Conservation (phyloP, 2,113 vertebrate genomes). For the Psittacula cyanocephala region DNA sequence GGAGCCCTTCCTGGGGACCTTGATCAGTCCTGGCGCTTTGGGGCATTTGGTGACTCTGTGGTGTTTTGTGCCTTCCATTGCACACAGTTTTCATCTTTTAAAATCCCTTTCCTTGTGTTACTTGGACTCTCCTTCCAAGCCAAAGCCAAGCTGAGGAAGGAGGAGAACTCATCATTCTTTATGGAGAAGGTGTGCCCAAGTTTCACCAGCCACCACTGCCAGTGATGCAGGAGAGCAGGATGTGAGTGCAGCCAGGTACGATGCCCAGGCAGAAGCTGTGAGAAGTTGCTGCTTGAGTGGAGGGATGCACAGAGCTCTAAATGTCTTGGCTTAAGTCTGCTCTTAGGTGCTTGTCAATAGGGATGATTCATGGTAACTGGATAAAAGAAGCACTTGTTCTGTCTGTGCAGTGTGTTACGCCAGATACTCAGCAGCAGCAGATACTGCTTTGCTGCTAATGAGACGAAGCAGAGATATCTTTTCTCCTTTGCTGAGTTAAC, state of each 20-base stretch:
- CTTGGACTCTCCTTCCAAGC: neutral
- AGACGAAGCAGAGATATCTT: neutral
- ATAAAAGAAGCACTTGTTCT: neutral
- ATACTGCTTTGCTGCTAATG: neutral
- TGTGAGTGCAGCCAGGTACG: rapidly evolving
- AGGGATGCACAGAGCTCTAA: neutral
- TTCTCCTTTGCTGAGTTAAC: neutral
- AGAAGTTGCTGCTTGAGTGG: too few relatives aligned
- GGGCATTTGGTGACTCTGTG: neutral
- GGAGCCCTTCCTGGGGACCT: neutral
- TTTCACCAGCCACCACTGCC: neutral
- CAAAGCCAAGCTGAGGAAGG: neutral
- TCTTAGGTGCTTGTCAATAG: neutral
- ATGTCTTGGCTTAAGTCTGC: neutral
- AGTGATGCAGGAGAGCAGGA: neutral
- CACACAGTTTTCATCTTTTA: rapidly evolving
- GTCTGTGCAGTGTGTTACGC: neutral
- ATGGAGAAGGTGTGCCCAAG: neutral
- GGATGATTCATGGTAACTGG: neutral
- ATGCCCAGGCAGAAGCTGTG: neutral
- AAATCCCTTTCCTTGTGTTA: neutral
- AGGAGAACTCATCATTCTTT: neutral
- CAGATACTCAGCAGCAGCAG: neutral
- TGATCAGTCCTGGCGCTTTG: neutral
- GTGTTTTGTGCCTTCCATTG: neutral